These are phyloP conservation scores for Gambelia wislizenii DNA, from an alignment of 2,797 vertebrate species.

Conservation along the genomic window DNA sequence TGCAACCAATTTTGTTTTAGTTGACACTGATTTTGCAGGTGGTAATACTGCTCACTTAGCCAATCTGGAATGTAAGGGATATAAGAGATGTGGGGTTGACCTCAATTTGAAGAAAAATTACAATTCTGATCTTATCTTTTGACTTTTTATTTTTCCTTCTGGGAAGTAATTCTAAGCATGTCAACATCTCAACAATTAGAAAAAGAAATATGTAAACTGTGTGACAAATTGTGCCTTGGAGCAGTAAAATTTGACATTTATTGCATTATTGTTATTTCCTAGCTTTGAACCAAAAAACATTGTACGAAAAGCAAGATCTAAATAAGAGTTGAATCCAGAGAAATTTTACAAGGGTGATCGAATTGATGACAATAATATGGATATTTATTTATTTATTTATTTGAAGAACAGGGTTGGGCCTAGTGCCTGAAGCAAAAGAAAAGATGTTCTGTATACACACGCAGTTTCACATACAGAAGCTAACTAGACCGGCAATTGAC, in stretches of 20 bases:
- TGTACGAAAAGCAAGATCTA: neutral
- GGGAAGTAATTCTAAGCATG: neutral
- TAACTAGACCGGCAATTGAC: no score
- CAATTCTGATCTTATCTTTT: neutral
- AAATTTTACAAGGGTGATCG: neutral
- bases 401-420: no score
- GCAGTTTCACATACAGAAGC: no score
- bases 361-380: neutral
- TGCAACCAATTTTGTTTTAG: no score
- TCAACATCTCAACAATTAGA: neutral
- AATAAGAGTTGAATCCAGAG: neutral
- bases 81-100: neutral
- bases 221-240: neutral
- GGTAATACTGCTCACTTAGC: no score
- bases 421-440: no score
- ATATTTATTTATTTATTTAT: no score
- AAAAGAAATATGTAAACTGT: conserved; percentile 12
- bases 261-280: neutral
- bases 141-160: neutral
- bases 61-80: no score
- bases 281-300: neutral
- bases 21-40: no score
- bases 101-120: neutral
- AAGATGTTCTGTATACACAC: no score
- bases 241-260: conserved; percentile 7